Conservation (phyloP, 2,888 invertebrate species). For the Spilarctia lutea region DNA sequence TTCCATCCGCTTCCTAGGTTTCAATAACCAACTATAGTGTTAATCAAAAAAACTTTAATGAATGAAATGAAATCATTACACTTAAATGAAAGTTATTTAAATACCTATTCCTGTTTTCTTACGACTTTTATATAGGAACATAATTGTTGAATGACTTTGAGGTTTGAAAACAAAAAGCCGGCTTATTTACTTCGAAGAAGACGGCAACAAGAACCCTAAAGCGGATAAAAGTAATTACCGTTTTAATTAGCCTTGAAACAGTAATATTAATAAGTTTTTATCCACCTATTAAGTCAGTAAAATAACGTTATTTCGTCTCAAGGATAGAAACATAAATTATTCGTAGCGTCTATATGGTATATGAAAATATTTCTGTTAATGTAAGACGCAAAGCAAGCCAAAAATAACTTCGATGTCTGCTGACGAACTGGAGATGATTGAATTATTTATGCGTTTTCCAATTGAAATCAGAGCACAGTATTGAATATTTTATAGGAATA, state of each 20-base stretch:
- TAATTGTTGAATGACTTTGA: not conserved
- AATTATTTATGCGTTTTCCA: slow-evolving; percentile 19
- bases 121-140: too few relatives aligned
- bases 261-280: slow-evolving; percentile 7
- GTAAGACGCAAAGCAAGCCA: slow-evolving; percentile 23
- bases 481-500: slow-evolving; percentile 18
- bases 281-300: slow-evolving; percentile 17
- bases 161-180: too few relatives aligned
- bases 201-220: not conserved
- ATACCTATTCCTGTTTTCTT: not conserved
- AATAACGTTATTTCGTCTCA: slow-evolving; percentile 27
- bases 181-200: not conserved
- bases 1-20: too few relatives aligned
- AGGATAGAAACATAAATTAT: slow-evolving; percentile 21
- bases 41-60: not conserved
- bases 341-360: slow-evolving; percentile 20
- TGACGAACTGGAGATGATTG: slow-evolving; percentile 23
- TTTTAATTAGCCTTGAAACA: slow-evolving; percentile 11
- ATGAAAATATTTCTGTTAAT: slow-evolving; percentile 35
- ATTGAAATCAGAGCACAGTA: slow-evolving; percentile 20
- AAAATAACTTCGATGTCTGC: slow-evolving; percentile 37
- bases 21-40: too few relatives aligned
- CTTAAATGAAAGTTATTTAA: not conserved
- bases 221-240: slow-evolving; percentile 17
- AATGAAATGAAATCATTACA: not conserved